Base-by-base conservation (phyloP, 2,888 invertebrate species). In the Acronicta aceris region DNA sequence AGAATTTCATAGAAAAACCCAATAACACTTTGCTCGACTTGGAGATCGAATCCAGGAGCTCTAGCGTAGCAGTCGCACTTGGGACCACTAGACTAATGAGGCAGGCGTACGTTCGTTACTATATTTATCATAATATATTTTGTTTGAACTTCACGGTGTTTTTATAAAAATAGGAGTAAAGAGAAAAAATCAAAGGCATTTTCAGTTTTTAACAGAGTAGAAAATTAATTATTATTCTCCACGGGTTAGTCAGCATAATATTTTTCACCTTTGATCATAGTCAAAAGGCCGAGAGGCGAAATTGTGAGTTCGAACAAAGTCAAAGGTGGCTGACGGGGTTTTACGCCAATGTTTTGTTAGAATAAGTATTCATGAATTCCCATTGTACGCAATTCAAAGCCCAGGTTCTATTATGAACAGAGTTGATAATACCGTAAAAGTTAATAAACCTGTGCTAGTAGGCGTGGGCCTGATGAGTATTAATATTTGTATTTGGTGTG, bases 401-500 rank as follows among this genome's bases (percentile, higher is more conserved):
- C 21, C n/a, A 33, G 33, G 21, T 6, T 33, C 36, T 5, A 10
- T 48, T 17, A 17, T 2, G 36, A 43, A 52, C 8, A 13, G 9
- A 41, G 36, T 73, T 45, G 55, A 66, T 17, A 56, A 41, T 52
- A 66, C 52, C 33, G 33, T 67, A 9, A n/a, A 55, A 15, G 50
- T 46, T 38, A 27, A 21, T 46, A 52, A 55, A 55, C 49, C 45
- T 21, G 36, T 2, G 7, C 25, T 27, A 8, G 57, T 46, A 61
- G 54, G 58, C 59, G 56, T 63, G 54, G 45, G 15, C 55, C 49
- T 74, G 59, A 78, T 65, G 62, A 49, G 55, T 52, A 38, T 62
- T 76, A n/a, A n/a, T n/a, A 67, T 76, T 76, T 76, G 61, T 68
- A 57, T 65, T 64, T 49, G 57, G 53, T 43, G 49, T 61, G 77